Evolutionary conservation across 2,113 vertebrate species (phyloP), one percentile per base, ranked within the genome.

Genomic region (Platysteira castanea): DNA sequence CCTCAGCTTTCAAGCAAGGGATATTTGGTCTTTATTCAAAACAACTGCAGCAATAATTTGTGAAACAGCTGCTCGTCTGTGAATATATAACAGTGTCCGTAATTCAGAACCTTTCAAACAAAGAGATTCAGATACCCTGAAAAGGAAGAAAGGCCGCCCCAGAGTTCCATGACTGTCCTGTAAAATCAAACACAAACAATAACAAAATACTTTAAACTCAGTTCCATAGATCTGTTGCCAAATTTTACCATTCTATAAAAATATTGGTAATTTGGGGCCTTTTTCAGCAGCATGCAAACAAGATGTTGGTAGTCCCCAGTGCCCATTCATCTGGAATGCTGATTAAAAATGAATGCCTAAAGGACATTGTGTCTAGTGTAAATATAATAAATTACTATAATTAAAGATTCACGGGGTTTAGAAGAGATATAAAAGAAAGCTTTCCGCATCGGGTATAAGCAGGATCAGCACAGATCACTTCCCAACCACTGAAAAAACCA

Each of bases 141-240:
- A 98, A 95, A 98, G 98, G 92, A 98, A 98, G 93, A 98, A 98
- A 26, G 97, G 97, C 39, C 87, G 84, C 93, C 97, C 96, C 84
- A 94, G 54, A 46, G 47, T 71, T 67, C 91, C 97, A 84, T 92
- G 82, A 21, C 92, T 88, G 89, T 97, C 97, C 98, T 98, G 95
- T 39, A 97, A 98, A 95, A 97, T 53, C 96, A 96, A 97, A 80
- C 54, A 97, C 27, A 97, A 91, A 83, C 37, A 39, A 8, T 93
- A 97, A 39, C 13, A 57, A 89, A 75, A 74, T 37, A 39, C 63
- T 94, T 92, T 28, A 78, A 94, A 87, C 26, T 71, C 31, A 35
- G 6, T 81, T 89, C 37, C 42, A 65, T 21, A 84, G 73, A 64
- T 68, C 76, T 68, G 27, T 65, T 82, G 44, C 63, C 57, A 90